Conservation (phyloP, 2,888 invertebrate species). For the Lissocephala sabroskyi region DNA sequence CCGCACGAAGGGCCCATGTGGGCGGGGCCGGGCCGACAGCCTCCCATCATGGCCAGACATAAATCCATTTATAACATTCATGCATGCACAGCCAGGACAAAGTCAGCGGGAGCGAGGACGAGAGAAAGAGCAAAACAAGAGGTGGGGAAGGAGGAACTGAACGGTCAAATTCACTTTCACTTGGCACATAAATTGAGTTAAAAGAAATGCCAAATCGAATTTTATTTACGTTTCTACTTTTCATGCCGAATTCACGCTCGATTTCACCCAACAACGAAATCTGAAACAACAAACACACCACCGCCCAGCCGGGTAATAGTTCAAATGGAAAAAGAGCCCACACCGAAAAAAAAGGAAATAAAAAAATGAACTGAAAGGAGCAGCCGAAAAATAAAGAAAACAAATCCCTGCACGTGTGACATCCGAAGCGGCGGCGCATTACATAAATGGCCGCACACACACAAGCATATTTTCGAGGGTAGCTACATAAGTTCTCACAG, state of each 20-base stretch:
- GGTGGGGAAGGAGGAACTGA: too few species aligned
- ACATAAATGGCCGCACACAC: too few species aligned
- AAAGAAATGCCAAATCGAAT: slow-evolving; percentile 49
- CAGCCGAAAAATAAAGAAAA: slow-evolving; percentile 6
- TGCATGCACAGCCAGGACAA: slow-evolving; percentile 14
- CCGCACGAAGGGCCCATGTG: too few species aligned
- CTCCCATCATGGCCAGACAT: slow-evolving; percentile 6
- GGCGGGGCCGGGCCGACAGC: too few species aligned
- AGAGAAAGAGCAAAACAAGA: too few species aligned
- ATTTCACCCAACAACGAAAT: slow-evolving; percentile 30
- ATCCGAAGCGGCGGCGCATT: too few species aligned
- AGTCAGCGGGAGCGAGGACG: too few species aligned
- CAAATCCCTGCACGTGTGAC: slow-evolving; percentile 7
- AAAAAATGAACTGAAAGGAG: neutral
- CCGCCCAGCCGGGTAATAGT: neutral
- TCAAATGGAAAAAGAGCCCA: neutral
- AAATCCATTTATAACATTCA: slow-evolving; percentile 52
- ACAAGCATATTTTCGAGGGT: too few species aligned
- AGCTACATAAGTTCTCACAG: too few species aligned
- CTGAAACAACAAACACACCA: slow-evolving; percentile 3
- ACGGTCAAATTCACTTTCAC: slow-evolving; percentile 44
- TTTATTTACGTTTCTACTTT: slow-evolving; percentile 35
- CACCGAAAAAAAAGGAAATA: neutral
- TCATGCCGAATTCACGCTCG: slow-evolving; percentile 28
- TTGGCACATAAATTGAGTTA: slow-evolving; percentile 47